A percentile compares a stretch with the other conserved stretches of the same genome.
phyloP scores from a whole-genome alignment of 2,797 vertebrate species.

The Pelochelys cantorii region DNA sequence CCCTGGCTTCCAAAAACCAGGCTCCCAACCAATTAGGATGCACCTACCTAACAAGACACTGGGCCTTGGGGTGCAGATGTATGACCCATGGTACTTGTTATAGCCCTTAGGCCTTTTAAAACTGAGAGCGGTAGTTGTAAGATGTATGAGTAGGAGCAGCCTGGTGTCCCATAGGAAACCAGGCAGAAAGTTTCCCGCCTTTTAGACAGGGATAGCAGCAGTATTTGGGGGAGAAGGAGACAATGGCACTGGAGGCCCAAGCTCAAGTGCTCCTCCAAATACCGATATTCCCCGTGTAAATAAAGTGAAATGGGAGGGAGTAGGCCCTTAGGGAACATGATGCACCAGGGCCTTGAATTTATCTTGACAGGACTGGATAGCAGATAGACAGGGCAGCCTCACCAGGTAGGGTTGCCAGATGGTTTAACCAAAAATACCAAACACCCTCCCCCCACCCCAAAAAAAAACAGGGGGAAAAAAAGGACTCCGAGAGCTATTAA shows the following conservation, averaged over 20 bases:
- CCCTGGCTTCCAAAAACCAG: neutral
- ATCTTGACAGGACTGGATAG: neutral
- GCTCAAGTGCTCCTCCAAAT: too few relatives aligned
- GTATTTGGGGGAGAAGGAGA: neutral
- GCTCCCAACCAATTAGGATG: fast-evolving
- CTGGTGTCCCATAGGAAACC: neutral
- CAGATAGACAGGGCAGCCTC: too few relatives aligned
- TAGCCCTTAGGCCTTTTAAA: neutral
- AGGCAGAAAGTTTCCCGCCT: neutral
- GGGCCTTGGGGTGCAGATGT: fast-evolving
- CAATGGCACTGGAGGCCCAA: too few relatives aligned
- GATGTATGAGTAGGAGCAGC: neutral
- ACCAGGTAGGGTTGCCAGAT: too few relatives aligned
- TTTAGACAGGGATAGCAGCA: neutral
- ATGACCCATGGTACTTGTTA: fast-evolving
- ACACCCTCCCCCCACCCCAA: too few relatives aligned
- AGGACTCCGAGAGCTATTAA: too few relatives aligned
- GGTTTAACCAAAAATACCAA: too few relatives aligned
- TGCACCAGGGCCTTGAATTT: neutral
- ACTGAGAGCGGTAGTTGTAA: neutral
- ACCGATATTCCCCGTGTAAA: too few relatives aligned
- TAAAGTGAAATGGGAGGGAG: too few relatives aligned
- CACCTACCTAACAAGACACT: fast-evolving
- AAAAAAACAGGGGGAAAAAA: too few relatives aligned
- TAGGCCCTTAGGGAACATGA: neutral